These are phyloP conservation scores for Melolontha melolontha DNA, from an alignment of 2,888 invertebrate genomes.

Conservation along the genomic window DNA sequence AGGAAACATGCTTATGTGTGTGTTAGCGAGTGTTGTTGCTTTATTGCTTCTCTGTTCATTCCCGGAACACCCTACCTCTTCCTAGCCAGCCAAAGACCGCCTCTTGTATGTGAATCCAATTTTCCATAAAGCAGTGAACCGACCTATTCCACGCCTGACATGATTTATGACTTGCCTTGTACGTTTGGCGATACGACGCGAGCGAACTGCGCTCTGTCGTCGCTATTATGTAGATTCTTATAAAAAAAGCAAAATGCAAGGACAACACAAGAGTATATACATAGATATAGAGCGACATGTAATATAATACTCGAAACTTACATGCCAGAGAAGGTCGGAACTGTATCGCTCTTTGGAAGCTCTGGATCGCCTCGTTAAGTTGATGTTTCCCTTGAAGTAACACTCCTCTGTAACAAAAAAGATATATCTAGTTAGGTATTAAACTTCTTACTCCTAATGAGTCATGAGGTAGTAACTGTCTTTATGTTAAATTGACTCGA, in stretches of 20 bases:
- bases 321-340: constrained; percentile 93
- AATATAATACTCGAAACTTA: constrained; percentile 70
- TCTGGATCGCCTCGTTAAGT: constrained; percentile 88
- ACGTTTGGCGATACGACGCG: constrained; percentile 19
- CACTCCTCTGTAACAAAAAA: constrained; percentile 84
- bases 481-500: no score
- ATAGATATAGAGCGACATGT: not conserved
- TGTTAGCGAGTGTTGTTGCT: no score
- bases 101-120: constrained; percentile 28
- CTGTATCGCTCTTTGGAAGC: constrained; percentile 92
- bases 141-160: constrained; percentile 7
- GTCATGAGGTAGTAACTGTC: no score
- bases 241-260: constrained; percentile 35
- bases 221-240: constrained; percentile 33
- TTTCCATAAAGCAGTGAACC: constrained; percentile 20
- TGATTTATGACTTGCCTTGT: constrained; percentile 32
- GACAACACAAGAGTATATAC: not conserved
- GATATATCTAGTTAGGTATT: not conserved
- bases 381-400: constrained; percentile 90
- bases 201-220: not conserved
- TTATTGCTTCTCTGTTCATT: not conserved
- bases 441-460: no score
- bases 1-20: no score
- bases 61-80: not conserved
- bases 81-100: not conserved